Conservation (phyloP, 2,888 invertebrate species). For the Drosophila buzzatii region DNA sequence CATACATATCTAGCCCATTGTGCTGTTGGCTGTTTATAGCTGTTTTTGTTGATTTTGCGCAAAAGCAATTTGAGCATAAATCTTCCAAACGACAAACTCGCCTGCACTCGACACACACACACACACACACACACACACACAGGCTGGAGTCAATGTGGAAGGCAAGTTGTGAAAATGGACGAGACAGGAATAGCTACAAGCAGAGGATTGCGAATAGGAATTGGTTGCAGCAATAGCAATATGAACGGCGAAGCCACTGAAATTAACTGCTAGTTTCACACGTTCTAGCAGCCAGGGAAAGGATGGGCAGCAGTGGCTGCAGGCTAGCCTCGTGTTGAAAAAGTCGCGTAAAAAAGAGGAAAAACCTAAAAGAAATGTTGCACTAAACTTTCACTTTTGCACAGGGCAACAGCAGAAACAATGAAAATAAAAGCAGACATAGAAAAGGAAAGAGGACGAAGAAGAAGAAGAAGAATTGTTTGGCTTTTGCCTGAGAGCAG, state of each 20-base stretch:
- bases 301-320: slow-evolving; percentile 22
- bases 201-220: slow-evolving; percentile 46
- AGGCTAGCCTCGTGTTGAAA: slow-evolving; percentile 27
- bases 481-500: slow-evolving; percentile 61
- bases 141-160: slow-evolving; percentile 21
- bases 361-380: slow-evolving; percentile 69
- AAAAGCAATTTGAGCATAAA: slow-evolving; percentile 79
- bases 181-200: slow-evolving; percentile 52
- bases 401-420: slow-evolving; percentile 44
- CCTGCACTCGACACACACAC: slow-evolving; percentile 40
- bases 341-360: slow-evolving; percentile 26
- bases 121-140: neutral
- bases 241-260: slow-evolving; percentile 59
- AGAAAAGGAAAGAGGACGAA: slow-evolving; percentile 7
- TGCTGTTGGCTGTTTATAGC: slow-evolving; percentile 11
- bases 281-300: slow-evolving; percentile 65
- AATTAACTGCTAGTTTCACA: slow-evolving; percentile 78
- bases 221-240: slow-evolving; percentile 38
- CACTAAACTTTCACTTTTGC: slow-evolving; percentile 76
- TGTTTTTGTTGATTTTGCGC: slow-evolving; percentile 72
- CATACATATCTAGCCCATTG: slow-evolving; percentile 34
- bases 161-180: slow-evolving; percentile 57
- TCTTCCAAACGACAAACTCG: slow-evolving; percentile 75
- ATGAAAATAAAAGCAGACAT: slow-evolving; percentile 28
- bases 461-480: slow-evolving; percentile 38